These are phyloP conservation scores for Prolemur simus DNA, from an alignment of 2,113 vertebrate genomes.

Conservation along the genomic window DNA sequence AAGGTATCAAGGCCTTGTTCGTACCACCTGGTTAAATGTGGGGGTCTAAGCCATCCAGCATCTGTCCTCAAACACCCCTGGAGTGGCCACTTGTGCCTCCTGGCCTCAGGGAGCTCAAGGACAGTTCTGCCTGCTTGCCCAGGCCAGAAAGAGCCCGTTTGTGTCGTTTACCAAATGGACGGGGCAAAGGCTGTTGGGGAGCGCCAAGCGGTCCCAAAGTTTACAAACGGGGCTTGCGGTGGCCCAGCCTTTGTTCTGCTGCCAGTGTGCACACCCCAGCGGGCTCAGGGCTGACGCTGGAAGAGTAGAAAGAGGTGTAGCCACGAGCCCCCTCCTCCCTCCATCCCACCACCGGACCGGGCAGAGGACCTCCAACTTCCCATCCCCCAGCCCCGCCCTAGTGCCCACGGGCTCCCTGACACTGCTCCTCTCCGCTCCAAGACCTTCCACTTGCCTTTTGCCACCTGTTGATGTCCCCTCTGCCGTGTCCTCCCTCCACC, in stretches of 20 bases:
- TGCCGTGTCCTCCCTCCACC: rapidly evolving
- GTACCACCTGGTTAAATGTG: rapidly evolving
- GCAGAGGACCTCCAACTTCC: rapidly evolving
- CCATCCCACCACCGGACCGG: rapidly evolving
- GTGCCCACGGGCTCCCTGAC: rapidly evolving
- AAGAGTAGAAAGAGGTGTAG: rapidly evolving
- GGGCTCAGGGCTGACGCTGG: rapidly evolving
- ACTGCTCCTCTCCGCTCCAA: not conserved
- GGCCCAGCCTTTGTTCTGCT: not conserved
- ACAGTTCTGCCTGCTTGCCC: rapidly evolving
- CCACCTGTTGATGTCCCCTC: not conserved
- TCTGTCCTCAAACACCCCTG: not conserved
- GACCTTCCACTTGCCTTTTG: rapidly evolving
- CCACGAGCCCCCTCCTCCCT: rapidly evolving
- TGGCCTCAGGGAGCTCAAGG: rapidly evolving
- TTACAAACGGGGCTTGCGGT: rapidly evolving
- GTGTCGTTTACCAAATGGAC: not conserved
- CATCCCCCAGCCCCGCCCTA: rapidly evolving
- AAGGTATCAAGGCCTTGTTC: constrained; percentile 72
- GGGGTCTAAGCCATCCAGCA: rapidly evolving
- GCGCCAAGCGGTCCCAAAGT: rapidly evolving
- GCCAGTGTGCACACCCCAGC: too few species aligned
- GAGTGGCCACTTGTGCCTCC: not conserved
- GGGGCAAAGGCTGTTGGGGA: too few species aligned
- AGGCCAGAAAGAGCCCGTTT: rapidly evolving